These are phyloP conservation scores for Drosophila meridionalis DNA, from an alignment of 2,888 invertebrate species.

Conservation along the genomic window DNA sequence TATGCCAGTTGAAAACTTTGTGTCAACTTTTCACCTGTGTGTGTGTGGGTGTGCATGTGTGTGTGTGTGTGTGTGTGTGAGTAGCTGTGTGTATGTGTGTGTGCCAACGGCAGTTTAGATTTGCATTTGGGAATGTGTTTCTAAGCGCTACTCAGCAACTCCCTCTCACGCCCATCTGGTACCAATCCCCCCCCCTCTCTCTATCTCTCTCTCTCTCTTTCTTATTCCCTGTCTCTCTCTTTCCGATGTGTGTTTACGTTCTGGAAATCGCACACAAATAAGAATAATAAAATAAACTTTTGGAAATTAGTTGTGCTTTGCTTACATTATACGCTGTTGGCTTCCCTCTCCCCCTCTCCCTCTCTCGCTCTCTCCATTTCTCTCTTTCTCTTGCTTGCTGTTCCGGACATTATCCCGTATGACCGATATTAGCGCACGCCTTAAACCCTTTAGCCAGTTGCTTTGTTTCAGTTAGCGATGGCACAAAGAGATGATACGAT, in stretches of 20 bases:
- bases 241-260: slow-evolving; percentile 31
- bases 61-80: slow-evolving; percentile 9
- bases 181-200: neutral
- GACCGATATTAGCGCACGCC: neutral
- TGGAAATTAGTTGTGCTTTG: slow-evolving; percentile 75
- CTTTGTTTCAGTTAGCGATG: slow-evolving; percentile 3
- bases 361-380: neutral
- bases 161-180: neutral
- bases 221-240: neutral
- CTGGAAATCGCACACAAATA: slow-evolving; percentile 42
- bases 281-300: slow-evolving; percentile 73
- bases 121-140: slow-evolving; percentile 73
- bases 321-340: slow-evolving; percentile 54
- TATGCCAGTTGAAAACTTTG: slow-evolving; percentile 60
- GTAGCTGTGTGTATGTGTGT: slow-evolving; percentile 9
- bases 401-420: slow-evolving; percentile 8
- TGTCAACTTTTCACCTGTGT: slow-evolving; percentile 49
- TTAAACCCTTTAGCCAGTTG: slow-evolving; percentile 1
- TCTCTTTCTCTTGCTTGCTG: neutral
- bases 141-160: slow-evolving; percentile 37
- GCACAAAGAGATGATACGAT: neutral
- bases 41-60: slow-evolving; percentile 16
- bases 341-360: neutral
- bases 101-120: slow-evolving; percentile 69
- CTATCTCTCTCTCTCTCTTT: neutral